Evolutionary conservation across 92 coral and sea anemone genomes (phyloP).

Genomic region (Phymanthus crucifer): DNA sequence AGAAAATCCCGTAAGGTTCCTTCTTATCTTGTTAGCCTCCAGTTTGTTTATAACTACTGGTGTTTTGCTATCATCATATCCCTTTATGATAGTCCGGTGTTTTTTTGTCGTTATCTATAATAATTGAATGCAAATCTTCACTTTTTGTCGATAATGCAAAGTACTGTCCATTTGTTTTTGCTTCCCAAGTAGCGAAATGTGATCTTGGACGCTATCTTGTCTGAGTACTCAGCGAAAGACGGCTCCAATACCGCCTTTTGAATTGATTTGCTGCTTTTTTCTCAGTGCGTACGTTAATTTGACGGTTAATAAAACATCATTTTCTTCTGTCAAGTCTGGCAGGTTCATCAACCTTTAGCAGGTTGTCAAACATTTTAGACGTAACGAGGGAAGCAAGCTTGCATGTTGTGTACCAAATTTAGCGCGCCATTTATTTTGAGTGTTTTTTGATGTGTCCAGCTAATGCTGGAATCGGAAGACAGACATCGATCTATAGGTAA

Average conservation of each 20-base stretch:
- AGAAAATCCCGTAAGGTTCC: background rate
- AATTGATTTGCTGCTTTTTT: too few species aligned
- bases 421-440: background rate
- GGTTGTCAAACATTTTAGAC: background rate
- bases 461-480: background rate
- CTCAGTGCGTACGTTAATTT: too few species aligned
- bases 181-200: background rate
- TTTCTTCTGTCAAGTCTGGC: background rate
- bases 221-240: background rate
- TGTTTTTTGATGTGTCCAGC: background rate
- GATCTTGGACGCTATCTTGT: background rate
- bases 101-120: background rate
- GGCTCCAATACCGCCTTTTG: too few species aligned
- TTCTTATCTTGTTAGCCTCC: background rate
- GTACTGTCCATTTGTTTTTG: constrained; percentile 2
- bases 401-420: background rate
- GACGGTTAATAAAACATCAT: background rate
- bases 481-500: background rate
- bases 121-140: background rate
- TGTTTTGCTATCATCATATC: background rate
- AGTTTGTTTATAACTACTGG: background rate
- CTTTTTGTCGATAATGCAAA: background rate
- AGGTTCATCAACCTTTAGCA: background rate
- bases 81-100: background rate
- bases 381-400: background rate